A percentile compares a stretch with the other conserved stretches of the same genome.
Evolutionary conservation across 2,113 vertebrate species (phyloP).

Genomic region (Paramisgurnus dabryanus): DNA sequence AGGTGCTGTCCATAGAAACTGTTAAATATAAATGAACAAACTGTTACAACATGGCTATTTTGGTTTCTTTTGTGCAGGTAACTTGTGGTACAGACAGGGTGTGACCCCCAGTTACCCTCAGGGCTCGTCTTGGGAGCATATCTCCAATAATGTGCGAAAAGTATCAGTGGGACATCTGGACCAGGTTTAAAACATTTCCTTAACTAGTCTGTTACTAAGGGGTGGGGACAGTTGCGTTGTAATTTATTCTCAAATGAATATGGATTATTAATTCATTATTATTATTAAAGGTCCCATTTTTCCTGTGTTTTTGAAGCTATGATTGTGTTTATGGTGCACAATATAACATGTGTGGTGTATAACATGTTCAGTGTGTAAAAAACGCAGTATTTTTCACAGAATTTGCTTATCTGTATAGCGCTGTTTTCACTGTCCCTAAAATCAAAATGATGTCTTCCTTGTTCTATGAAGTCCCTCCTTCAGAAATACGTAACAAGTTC

Average conservation of each 20-base stretch:
- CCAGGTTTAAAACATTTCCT: slow-evolving; percentile 78
- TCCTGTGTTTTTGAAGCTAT: no score
- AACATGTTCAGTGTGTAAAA: no score
- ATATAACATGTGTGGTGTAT: no score
- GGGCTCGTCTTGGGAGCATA: slow-evolving; percentile 90
- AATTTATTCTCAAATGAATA: not conserved
- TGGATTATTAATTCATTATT: not conserved
- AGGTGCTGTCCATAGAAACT: not conserved
- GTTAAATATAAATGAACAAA: not conserved
- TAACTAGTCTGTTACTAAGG: not conserved
- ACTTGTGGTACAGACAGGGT: slow-evolving; percentile 89
- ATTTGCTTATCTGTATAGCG: no score
- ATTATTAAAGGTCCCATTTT: no score
- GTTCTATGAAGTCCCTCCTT: no score
- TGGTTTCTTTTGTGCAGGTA: slow-evolving; percentile 70
- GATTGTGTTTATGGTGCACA: no score
- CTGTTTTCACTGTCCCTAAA: no score
- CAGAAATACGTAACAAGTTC: no score
- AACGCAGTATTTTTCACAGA: no score
- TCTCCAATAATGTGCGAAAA: slow-evolving; percentile 92
- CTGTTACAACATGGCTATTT: not conserved
- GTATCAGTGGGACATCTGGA: slow-evolving; percentile 92
- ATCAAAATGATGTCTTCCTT: no score
- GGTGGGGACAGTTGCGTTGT: not conserved
- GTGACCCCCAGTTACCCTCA: slow-evolving; percentile 93